These are phyloP conservation scores for Clunio marinus DNA, from an alignment of 2,888 invertebrate species.

Conservation along the genomic window DNA sequence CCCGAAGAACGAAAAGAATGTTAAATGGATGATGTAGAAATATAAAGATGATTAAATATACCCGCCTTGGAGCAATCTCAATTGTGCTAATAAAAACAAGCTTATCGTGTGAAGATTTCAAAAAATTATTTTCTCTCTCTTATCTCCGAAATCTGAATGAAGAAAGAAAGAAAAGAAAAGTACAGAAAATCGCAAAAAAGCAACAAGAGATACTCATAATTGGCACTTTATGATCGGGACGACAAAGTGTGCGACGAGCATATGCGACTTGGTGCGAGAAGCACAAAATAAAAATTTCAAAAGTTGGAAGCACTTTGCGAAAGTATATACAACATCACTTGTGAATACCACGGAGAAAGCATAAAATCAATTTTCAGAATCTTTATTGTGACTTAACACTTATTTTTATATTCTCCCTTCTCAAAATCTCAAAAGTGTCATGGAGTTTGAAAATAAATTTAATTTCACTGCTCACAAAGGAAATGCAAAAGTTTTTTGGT, in stretches of 20 bases:
- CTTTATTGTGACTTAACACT: constrained; percentile 38
- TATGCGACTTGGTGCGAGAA: not conserved
- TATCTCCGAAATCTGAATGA: too few relatives aligned
- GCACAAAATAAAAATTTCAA: not conserved
- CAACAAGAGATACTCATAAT: constrained; percentile 6
- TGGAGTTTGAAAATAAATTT: constrained; percentile 37
- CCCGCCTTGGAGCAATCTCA: not conserved
- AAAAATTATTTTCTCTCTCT: not conserved
- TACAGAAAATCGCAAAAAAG: constrained; percentile 14
- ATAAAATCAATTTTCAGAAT: constrained; percentile 38
- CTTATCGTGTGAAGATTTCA: not conserved
- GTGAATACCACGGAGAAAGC: not conserved
- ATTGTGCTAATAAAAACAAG: constrained; percentile 12
- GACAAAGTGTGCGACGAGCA: not conserved
- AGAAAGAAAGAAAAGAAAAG: not conserved
- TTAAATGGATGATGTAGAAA: too few relatives aligned
- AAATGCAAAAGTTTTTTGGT: constrained; percentile 15
- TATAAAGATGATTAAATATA: constrained; percentile 12
- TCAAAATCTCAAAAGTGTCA: constrained; percentile 26
- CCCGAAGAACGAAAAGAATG: too few relatives aligned
- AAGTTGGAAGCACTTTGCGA: not conserved
- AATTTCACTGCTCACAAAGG: constrained; percentile 28
- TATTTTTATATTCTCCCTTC: constrained; percentile 30
- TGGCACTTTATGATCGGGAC: not conserved
- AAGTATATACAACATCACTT: not conserved